phyloP scores from a whole-genome alignment of 2,888 invertebrate genomes.

The Scaptomyza reducta region DNA sequence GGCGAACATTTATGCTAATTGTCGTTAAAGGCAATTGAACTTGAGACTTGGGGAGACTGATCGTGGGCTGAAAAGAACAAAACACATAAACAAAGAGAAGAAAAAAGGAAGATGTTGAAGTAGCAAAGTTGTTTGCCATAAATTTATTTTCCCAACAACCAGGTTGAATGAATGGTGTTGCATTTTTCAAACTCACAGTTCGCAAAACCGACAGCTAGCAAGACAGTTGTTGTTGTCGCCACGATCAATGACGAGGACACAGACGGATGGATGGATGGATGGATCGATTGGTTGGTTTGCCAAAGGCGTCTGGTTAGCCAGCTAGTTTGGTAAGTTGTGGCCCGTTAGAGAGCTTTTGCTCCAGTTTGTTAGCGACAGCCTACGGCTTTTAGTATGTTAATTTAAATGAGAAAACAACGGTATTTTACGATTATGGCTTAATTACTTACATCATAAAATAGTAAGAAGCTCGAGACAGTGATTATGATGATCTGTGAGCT shows the following conservation, averaged over 20 bases:
- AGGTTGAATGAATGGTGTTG: constrained; percentile 45
- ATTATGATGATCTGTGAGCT: constrained; percentile 35
- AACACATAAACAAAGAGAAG: not conserved
- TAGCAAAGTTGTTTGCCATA: constrained; percentile 17
- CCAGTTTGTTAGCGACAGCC: constrained; percentile 43
- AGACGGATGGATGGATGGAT: constrained; percentile 28
- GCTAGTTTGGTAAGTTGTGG: constrained; percentile 4
- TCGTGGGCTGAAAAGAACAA: constrained; percentile 43
- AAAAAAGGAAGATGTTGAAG: not conserved
- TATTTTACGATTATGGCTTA: constrained; percentile 79
- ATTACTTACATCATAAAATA: constrained; percentile 70
- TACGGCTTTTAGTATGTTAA: constrained; percentile 65
- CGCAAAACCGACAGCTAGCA: constrained; percentile 33
- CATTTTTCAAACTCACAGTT: constrained; percentile 68
- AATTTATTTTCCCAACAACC: constrained; percentile 33
- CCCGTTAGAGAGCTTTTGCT: constrained; percentile 58
- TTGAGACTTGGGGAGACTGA: constrained; percentile 15
- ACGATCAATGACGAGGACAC: constrained; percentile 56
- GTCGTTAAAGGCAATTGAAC: constrained; percentile 55
- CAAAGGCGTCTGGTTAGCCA: constrained; percentile 45
- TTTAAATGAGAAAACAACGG: constrained; percentile 77
- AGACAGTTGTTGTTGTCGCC: constrained; percentile 54
- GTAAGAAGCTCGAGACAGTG: constrained; percentile 44
- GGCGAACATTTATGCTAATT: constrained; percentile 70
- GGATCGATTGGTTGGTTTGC: constrained; percentile 40